A percentile compares a stretch with the other conserved stretches of the same genome.
phyloP scores from a whole-genome alignment of 1,140 invertebrate genomes.

The Bombus waltoni region DNA sequence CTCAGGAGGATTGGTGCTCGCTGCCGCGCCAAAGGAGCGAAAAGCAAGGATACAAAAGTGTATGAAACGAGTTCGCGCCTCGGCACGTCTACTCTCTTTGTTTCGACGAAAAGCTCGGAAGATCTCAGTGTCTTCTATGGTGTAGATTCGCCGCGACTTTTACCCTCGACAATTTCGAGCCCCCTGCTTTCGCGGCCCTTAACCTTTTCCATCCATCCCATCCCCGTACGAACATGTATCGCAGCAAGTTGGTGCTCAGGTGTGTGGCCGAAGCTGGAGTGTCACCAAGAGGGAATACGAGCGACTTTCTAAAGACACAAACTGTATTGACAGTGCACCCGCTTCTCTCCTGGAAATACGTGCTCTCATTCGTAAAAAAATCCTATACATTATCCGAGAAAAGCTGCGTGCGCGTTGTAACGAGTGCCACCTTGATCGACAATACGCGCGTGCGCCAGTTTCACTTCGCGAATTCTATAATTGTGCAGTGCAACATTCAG shows the following conservation, averaged over 20 bases:
- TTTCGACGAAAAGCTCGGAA: conserved; percentile 16
- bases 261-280: conserved; percentile 25
- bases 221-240: not conserved
- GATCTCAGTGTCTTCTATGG: conserved; percentile 12
- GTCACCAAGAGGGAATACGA: not conserved
- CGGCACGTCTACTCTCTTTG: conserved; percentile 21
- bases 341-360: not conserved
- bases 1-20: not conserved
- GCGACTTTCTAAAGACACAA: conserved; percentile 12
- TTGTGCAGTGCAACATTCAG: too few species aligned
- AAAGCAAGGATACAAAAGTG: not conserved
- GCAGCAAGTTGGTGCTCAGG: conserved; percentile 27
- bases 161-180: conserved; percentile 24
- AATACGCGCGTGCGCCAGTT: too few species aligned
- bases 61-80: conserved; percentile 16
- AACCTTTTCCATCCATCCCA: conserved; percentile 21
- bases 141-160: conserved; percentile 1
- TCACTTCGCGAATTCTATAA: too few species aligned
- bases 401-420: too few species aligned
- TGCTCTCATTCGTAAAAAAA: not conserved
- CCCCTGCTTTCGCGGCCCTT: conserved; percentile 33
- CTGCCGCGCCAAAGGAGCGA: not conserved
- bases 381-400: not conserved
- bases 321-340: conserved; percentile 2
- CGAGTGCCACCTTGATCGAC: too few species aligned